phyloP scores from a whole-genome alignment of 1,140 invertebrate species.

The Campoletis sonorensis region DNA sequence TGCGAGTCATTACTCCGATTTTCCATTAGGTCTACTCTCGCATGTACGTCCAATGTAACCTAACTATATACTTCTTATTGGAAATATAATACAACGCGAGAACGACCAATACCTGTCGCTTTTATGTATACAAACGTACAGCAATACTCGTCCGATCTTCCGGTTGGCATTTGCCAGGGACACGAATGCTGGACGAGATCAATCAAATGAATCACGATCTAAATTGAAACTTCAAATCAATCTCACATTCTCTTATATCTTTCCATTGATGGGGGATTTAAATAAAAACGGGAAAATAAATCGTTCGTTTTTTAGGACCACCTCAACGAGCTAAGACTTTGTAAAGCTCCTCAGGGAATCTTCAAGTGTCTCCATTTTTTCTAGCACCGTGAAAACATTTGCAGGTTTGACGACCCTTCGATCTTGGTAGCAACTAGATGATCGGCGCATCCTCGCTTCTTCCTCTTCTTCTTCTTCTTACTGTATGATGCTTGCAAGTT shows the following conservation, averaged over 20 bases:
- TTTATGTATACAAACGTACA: neutral
- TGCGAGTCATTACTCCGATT: slow-evolving; percentile 72
- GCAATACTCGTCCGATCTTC: slow-evolving; percentile 8
- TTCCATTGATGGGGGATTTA: neutral
- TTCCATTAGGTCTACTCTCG: slow-evolving; percentile 62
- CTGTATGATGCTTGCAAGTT: slow-evolving; percentile 17
- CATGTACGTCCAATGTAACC: slow-evolving; percentile 20
- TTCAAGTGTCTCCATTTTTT: neutral
- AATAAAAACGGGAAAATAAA: slow-evolving; percentile 19
- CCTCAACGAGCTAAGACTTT: neutral
- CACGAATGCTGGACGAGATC: slow-evolving; percentile 23
- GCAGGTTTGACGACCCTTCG: slow-evolving; percentile 9
- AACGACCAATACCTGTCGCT: slow-evolving; percentile 28
- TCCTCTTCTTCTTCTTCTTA: slow-evolving; percentile 26
- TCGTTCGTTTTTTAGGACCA: slow-evolving; percentile 18
- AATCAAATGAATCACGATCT: slow-evolving; percentile 32
- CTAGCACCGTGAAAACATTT: neutral
- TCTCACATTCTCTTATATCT: slow-evolving; percentile 10
- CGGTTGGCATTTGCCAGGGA: slow-evolving; percentile 24
- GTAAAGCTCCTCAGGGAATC: slow-evolving; percentile 18
- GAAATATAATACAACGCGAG: slow-evolving; percentile 19
- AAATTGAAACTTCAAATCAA: neutral
- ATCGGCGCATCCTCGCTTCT: slow-evolving; percentile 5
- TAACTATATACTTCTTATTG: slow-evolving; percentile 32
- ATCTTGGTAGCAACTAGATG: slow-evolving; percentile 16